These are phyloP conservation scores for Pachyramphus minor DNA, from an alignment of 2,113 vertebrate genomes.

Conservation along the genomic window DNA sequence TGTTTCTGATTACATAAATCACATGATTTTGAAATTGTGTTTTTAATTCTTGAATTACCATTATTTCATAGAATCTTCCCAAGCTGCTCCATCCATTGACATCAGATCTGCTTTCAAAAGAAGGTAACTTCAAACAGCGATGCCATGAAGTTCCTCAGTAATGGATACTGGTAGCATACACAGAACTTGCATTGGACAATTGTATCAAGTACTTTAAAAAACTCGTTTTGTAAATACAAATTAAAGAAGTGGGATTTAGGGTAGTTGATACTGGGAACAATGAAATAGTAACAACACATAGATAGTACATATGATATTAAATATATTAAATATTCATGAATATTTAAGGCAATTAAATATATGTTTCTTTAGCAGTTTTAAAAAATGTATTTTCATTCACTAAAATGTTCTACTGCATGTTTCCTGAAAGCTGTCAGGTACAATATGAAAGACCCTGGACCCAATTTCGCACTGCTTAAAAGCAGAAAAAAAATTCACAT, in stretches of 20 bases:
- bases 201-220: background rate
- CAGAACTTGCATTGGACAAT: background rate
- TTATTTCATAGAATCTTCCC: conserved; percentile 82
- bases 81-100: conserved; percentile 84
- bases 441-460: background rate
- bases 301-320: background rate
- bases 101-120: conserved; percentile 99
- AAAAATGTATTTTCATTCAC: background rate
- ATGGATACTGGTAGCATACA: background rate
- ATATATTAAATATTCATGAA: too few species aligned
- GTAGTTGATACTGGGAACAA: background rate
- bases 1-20: background rate
- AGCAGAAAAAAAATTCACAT: background rate
- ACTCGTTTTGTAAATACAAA: background rate
- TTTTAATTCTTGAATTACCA: conserved; percentile 12
- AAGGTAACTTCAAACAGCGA: conserved; percentile 81
- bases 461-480: background rate
- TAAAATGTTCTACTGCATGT: background rate
- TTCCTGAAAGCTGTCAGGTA: background rate
- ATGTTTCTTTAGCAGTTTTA: background rate
- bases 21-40: background rate
- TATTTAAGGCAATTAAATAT: background rate
- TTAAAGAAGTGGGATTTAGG: background rate
- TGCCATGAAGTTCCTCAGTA: background rate
- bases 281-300: background rate